Evolutionary conservation across 2,797 vertebrate species (phyloP).

Genomic region (Tangara arthus): DNA sequence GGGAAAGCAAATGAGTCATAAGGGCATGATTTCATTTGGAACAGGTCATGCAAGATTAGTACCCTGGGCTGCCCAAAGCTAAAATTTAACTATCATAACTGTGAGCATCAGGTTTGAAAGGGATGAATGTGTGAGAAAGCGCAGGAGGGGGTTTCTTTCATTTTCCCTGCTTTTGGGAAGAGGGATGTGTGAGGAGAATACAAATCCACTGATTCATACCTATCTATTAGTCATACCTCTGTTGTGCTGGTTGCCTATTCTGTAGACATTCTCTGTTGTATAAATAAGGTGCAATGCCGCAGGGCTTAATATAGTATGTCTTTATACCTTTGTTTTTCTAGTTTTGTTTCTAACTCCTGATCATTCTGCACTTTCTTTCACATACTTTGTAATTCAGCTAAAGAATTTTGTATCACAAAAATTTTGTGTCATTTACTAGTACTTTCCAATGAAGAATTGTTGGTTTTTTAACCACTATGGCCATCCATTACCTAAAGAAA

Average conservation of each 20-base stretch:
- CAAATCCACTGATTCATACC: constrained; percentile 38
- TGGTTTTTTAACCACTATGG: neutral
- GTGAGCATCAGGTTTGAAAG: constrained; percentile 14
- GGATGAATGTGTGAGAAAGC: constrained; percentile 34
- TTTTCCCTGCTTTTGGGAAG: constrained; percentile 46
- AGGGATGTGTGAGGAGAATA: constrained; percentile 29
- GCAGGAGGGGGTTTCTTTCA: constrained; percentile 37
- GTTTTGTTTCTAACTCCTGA: constrained; percentile 6
- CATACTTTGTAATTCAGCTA: neutral
- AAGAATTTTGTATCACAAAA: neutral
- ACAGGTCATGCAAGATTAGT: constrained; percentile 12
- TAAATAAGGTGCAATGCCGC: constrained; percentile 57
- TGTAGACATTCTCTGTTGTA: constrained; percentile 33
- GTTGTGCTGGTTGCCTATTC: constrained; percentile 60
- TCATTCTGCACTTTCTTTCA: neutral
- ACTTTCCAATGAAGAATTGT: neutral
- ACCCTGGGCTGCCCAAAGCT: neutral
- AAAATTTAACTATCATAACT: constrained; percentile 45
- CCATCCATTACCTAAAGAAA: neutral
- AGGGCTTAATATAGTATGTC: constrained; percentile 48
- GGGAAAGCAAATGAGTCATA: constrained; percentile 22
- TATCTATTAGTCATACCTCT: constrained; percentile 59
- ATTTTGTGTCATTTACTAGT: neutral
- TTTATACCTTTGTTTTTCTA: constrained; percentile 43
- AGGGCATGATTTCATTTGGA: constrained; percentile 24